Percentiles rank a stretch among this genome's conserved stretches.
These are phyloP conservation scores for Pristionchus pacificus DNA, from an alignment of 1,140 invertebrate genomes.

Conservation along the genomic window DNA sequence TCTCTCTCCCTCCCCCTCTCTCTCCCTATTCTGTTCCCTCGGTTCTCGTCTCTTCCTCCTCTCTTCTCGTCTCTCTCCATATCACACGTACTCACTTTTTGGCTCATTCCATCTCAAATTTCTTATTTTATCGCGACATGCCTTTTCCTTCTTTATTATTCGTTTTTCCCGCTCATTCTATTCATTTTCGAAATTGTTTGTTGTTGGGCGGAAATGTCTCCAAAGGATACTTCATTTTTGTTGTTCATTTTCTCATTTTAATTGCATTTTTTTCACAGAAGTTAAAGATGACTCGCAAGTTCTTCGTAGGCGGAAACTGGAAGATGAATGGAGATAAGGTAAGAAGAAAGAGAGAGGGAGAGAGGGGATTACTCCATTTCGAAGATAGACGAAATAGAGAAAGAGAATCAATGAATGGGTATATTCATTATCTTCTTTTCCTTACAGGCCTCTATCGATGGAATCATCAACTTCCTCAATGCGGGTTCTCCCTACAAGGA, in stretches of 20 bases:
- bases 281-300: conserved; percentile 69
- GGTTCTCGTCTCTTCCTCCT: neutral
- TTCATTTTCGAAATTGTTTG: neutral
- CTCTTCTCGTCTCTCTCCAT: neutral
- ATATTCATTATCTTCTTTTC: too few species aligned
- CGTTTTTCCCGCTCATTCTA: neutral
- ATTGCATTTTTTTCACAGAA: neutral
- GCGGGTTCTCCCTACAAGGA: neutral
- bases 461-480: conserved; percentile 76
- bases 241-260: neutral
- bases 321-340: conserved; percentile 75
- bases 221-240: neutral
- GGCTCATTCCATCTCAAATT: neutral
- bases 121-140: neutral
- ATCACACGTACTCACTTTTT: neutral
- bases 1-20: neutral
- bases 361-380: too few species aligned
- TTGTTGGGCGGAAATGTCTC: neutral
- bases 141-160: neutral
- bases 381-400: too few species aligned
- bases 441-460: conserved; percentile 69
- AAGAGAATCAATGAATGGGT: too few species aligned
- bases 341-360: neutral
- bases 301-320: conserved; percentile 99
- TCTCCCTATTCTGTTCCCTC: neutral